Evolutionary conservation across 2,797 vertebrate genomes (phyloP).

Genomic region (Parotocinclus haroldoi): DNA sequence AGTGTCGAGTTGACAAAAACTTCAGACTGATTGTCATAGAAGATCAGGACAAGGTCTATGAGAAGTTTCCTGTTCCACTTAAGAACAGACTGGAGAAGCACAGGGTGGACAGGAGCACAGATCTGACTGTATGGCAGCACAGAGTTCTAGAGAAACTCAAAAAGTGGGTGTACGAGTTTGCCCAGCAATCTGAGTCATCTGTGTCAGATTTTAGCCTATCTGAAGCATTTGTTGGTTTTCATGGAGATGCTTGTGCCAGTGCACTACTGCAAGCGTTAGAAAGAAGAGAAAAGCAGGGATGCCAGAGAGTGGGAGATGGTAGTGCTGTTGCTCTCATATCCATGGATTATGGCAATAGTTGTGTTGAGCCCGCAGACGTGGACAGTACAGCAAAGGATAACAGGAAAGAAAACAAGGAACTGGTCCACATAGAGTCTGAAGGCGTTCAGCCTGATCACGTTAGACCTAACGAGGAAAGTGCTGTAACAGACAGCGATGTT

Average conservation of each 20-base stretch:
- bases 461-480: constrained; percentile 20
- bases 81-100: constrained; percentile 81
- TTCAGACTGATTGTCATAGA: constrained; percentile 75
- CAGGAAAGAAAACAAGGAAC: constrained; percentile 25
- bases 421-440: constrained; percentile 19
- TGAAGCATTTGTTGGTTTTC: constrained; percentile 74
- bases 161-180: constrained; percentile 62
- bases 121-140: constrained; percentile 63
- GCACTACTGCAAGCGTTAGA: constrained; percentile 66
- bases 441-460: constrained; percentile 17
- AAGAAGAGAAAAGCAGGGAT: constrained; percentile 13
- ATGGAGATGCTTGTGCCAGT: constrained; percentile 68
- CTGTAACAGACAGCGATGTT: background rate
- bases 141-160: constrained; percentile 61
- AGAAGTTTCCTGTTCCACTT: constrained; percentile 74
- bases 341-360: background rate
- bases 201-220: constrained; percentile 51
- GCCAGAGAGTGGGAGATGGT: constrained; percentile 16
- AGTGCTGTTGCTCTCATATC: background rate
- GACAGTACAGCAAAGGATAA: background rate
- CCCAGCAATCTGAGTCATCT: constrained; percentile 2
- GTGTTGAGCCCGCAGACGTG: background rate
- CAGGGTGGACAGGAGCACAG: constrained; percentile 70
- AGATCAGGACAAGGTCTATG: constrained; percentile 75
- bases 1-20: constrained; percentile 71